Conservation (phyloP, 2,113 vertebrate species). For the Nothocercus julius region DNA sequence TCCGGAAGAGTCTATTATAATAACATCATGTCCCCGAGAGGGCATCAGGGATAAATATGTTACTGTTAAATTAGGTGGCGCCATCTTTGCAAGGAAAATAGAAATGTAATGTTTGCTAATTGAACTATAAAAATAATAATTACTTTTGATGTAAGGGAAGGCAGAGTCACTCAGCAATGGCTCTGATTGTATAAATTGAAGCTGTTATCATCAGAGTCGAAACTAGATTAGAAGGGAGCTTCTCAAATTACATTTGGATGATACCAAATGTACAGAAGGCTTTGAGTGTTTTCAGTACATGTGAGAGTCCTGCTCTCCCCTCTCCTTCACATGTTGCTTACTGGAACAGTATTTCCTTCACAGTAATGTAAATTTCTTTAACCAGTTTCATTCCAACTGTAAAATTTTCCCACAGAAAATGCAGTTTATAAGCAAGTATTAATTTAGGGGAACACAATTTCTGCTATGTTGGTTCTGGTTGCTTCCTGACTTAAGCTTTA, state of each 20-base stretch:
- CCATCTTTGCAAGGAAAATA: slow-evolving; percentile 69
- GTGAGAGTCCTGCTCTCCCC: neutral
- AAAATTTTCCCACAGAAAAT: neutral
- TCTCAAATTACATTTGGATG: slow-evolving; percentile 48
- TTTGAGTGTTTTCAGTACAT: neutral
- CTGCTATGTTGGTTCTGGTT: neutral
- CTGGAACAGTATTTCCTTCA: neutral
- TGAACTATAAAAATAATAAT: slow-evolving; percentile 82
- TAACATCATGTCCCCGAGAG: slow-evolving; percentile 52
- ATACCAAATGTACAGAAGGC: neutral
- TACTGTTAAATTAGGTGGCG: slow-evolving; percentile 68
- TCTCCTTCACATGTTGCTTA: neutral
- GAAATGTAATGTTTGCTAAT: slow-evolving; percentile 77
- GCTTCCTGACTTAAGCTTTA: neutral
- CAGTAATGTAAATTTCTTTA: neutral
- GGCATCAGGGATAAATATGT: slow-evolving; percentile 53
- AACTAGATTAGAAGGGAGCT: slow-evolving; percentile 64
- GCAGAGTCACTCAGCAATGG: slow-evolving; percentile 65
- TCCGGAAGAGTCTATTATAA: slow-evolving; percentile 63
- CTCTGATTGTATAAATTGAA: slow-evolving; percentile 73
- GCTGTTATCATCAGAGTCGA: slow-evolving; percentile 66
- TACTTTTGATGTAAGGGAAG: slow-evolving; percentile 74
- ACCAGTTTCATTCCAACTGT: neutral
- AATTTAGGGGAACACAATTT: neutral
- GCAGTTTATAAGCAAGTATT: neutral